These are phyloP conservation scores for Serinus canaria DNA, from an alignment of 2,113 vertebrate species.

Conservation along the genomic window DNA sequence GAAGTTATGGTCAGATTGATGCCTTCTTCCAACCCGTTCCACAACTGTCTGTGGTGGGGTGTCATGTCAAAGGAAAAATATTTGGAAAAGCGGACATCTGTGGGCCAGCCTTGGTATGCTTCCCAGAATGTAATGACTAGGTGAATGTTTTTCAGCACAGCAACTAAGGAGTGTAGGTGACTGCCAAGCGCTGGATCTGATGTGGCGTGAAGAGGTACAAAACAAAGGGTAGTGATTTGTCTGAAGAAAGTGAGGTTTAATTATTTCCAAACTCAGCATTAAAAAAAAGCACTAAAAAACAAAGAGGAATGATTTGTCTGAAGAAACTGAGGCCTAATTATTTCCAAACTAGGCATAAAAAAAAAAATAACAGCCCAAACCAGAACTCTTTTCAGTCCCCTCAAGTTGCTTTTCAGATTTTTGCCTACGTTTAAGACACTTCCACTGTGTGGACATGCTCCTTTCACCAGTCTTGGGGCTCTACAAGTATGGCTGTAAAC, in stretches of 20 bases:
- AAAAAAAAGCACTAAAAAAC: background rate
- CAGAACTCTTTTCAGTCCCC: background rate
- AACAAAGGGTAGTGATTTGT: slow-evolving; percentile 35
- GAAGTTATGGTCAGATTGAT: slow-evolving; percentile 39
- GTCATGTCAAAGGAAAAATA: slow-evolving; percentile 64
- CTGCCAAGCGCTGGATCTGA: slow-evolving; percentile 38
- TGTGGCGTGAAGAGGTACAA: slow-evolving; percentile 31
- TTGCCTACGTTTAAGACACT: background rate
- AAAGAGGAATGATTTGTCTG: slow-evolving; percentile 4
- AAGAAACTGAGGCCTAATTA: background rate
- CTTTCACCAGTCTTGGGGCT: background rate
- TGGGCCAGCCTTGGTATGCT: slow-evolving; percentile 53
- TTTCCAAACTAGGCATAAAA: background rate
- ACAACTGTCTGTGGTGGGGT: slow-evolving; percentile 59
- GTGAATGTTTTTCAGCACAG: slow-evolving; percentile 54
- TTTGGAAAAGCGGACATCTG: slow-evolving; percentile 50
- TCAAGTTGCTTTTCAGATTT: background rate
- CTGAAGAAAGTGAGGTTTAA: background rate
- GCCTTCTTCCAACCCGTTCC: background rate
- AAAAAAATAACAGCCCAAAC: background rate
- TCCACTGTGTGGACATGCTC: background rate
- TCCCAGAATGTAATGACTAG: slow-evolving; percentile 67
- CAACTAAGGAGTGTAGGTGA: slow-evolving; percentile 34
- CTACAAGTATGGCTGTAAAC: background rate
- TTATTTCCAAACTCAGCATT: background rate